These are phyloP conservation scores for Cryptomyrus ogoouensis DNA, from an alignment of 2,113 vertebrate species.

Conservation along the genomic window DNA sequence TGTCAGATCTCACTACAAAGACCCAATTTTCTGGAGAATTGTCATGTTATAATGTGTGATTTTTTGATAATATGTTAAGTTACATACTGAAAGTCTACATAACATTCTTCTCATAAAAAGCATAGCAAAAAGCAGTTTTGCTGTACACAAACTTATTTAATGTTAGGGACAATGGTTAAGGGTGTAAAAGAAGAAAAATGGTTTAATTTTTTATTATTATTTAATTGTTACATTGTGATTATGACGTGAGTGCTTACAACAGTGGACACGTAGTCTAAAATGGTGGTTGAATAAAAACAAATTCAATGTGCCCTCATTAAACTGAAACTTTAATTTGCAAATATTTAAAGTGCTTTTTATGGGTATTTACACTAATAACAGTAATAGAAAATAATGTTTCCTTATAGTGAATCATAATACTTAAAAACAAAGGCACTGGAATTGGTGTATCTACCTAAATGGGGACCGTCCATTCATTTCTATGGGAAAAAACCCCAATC, in stretches of 20 bases:
- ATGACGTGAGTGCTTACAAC: background rate
- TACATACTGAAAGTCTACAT: background rate
- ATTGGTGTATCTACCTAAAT: background rate
- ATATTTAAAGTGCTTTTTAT: background rate
- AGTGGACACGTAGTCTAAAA: background rate
- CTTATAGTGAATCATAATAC: background rate
- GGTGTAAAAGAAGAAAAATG: background rate
- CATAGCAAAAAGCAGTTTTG: background rate
- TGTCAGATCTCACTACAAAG: constrained; percentile 30
- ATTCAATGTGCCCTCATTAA: background rate
- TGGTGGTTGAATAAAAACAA: background rate
- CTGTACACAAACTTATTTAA: background rate
- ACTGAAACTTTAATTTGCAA: background rate
- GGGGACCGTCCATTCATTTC: no score
- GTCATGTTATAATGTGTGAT: background rate
- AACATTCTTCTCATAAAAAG: background rate
- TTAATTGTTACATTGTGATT: background rate
- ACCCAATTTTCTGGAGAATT: constrained; percentile 5
- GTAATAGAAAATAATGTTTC: background rate
- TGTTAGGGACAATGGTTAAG: background rate
- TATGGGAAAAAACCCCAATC: no score
- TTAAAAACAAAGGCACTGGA: background rate
- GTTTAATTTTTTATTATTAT: background rate
- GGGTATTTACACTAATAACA: background rate
- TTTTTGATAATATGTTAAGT: background rate